A percentile compares a stretch with the other conserved stretches of the same genome.
Evolutionary conservation across 2,888 invertebrate species (phyloP).

Genomic region (Synanthedon myopaeformis): DNA sequence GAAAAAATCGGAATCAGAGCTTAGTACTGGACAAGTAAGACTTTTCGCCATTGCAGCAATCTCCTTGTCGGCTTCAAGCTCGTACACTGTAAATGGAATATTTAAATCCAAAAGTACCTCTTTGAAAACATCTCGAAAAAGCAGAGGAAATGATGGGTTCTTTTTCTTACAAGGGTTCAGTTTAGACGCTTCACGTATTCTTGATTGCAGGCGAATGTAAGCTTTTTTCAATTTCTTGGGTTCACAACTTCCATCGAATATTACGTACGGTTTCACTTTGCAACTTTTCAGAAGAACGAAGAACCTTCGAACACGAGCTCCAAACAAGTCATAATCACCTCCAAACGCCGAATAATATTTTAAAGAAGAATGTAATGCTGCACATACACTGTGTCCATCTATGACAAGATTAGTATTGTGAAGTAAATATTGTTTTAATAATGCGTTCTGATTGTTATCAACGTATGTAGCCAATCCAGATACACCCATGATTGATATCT

Average conservation of each 20-base stretch:
- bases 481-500: constrained; percentile 77
- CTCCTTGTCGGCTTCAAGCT: constrained; percentile 91
- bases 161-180: constrained; percentile 69
- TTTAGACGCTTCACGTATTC: constrained; percentile 69
- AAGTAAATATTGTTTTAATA: constrained; percentile 73
- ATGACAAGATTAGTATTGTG: constrained; percentile 79
- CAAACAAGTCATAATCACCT: constrained; percentile 86
- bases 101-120: constrained; percentile 75
- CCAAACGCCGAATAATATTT: constrained; percentile 80
- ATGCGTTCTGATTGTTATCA: constrained; percentile 72
- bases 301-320: constrained; percentile 73
- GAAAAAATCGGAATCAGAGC: constrained; percentile 95
- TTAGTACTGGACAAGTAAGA: constrained; percentile 86
- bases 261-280: constrained; percentile 76
- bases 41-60: constrained; percentile 84
- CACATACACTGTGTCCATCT: constrained; percentile 83
- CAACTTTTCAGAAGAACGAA: constrained; percentile 78
- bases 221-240: constrained; percentile 77
- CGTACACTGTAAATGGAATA: constrained; percentile 77
- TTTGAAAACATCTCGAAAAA: constrained; percentile 80
- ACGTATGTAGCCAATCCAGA: constrained; percentile 87
- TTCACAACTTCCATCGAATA: constrained; percentile 86
- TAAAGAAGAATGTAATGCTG: constrained; percentile 74
- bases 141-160: constrained; percentile 75
- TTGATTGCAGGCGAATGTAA: constrained; percentile 67